Base-by-base conservation (phyloP, 2,113 vertebrate genomes). In the Crypturellus undulatus region DNA sequence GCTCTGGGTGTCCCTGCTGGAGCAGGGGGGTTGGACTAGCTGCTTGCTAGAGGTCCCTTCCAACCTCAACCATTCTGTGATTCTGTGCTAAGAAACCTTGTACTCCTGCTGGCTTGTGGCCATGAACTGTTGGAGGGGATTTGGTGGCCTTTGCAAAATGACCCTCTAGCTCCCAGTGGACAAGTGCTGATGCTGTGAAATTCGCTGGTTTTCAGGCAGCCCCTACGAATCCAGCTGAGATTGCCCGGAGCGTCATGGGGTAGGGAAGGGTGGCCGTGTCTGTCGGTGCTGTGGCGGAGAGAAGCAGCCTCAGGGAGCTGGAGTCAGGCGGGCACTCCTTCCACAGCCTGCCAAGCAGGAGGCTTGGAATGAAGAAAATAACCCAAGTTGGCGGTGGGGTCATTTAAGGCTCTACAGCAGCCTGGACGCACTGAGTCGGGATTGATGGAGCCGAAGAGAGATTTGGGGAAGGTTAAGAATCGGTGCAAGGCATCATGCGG, bases 321-420 rank as follows among this genome's bases (percentile, higher is more conserved):
- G 11, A 3, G 1, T 71, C 58, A 84, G 0, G 45, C 25, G 47
- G 43, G 3, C 0, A 0, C 26, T 82, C 91, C 59, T 75, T 19
- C 40, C 22, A 45, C 38, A n/a, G 54, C 30, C 34, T 52, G 34
- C 47, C 47, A 52, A 52, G n/a, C 20, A 25, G 12, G 34, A 20
- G 28, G 40, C 77, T 38, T 30, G 47, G n/a, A 84, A 58, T 81
- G 76, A 59, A 59, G 30, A 12, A 58, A 15, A 2, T 3, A 80
- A 25, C 22, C 56, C 87, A 20, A 84, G 32, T 21, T 71, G 22
- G 1, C 6, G 10, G 32, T 86, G 43, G 69, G 16, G n/a, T 79
- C 36, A 58, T 51, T 88, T 62, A 59, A 84, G 28, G n/a, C 36
- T 79, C 59, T 75, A 0, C 13, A 69, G 59, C 68, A 26, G 22